Evolutionary conservation across 2,888 invertebrate genomes (phyloP).

Genomic region (Horisme vitalbata): DNA sequence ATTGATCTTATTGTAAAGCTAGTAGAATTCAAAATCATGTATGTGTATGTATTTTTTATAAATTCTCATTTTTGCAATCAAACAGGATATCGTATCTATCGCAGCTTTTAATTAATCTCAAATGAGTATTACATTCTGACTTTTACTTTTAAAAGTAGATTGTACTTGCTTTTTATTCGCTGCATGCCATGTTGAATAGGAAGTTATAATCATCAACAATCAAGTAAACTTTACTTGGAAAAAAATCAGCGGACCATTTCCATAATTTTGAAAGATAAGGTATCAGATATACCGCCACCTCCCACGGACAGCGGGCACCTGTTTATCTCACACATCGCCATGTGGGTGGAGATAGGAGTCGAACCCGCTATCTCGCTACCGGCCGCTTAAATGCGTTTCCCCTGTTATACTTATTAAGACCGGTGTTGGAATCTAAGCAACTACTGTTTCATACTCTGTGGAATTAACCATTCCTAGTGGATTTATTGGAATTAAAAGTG

Average conservation of each 20-base stretch:
- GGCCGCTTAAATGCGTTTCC: constrained; percentile 75
- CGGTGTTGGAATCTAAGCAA: constrained; percentile 40
- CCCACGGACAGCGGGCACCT: constrained; percentile 62
- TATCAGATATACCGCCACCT: constrained; percentile 29
- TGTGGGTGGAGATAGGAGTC: constrained; percentile 59
- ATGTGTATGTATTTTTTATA: no score
- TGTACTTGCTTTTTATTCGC: no score
- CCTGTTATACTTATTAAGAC: constrained; percentile 71
- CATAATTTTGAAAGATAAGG: constrained; percentile 34
- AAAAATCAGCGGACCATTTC: constrained; percentile 23
- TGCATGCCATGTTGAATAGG: no score
- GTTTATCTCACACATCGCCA: constrained; percentile 63
- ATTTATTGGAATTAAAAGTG: constrained; percentile 34
- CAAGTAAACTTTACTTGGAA: constrained; percentile 4
- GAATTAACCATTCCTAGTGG: constrained; percentile 24
- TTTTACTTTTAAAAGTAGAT: no score
- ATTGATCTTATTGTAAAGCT: constrained; percentile 1
- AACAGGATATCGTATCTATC: no score
- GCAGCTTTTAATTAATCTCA: no score
- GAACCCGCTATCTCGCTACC: constrained; percentile 60
- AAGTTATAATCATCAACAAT: no score
- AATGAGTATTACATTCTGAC: no score
- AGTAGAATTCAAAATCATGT: no score
- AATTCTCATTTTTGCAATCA: no score
- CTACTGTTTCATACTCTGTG: constrained; percentile 18